Evolutionary conservation across 2,888 invertebrate species (phyloP), one percentile per base, ranked within the genome.

Genomic region (Mythimna impura): DNA sequence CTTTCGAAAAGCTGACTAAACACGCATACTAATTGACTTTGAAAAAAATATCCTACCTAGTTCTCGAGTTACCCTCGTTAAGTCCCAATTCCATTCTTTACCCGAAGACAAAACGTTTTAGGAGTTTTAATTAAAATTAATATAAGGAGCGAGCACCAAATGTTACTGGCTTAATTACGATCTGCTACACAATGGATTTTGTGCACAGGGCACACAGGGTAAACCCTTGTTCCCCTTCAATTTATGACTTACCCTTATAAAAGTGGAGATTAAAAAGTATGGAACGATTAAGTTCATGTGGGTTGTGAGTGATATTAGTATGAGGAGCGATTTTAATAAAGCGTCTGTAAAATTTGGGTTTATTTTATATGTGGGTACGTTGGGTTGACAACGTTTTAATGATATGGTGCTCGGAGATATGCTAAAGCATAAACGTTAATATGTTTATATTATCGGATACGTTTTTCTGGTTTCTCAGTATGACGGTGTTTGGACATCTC

Each of bases 151-250:
- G 86, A 74, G 79, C 66, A 74, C 83, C 83, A 81, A 86, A 86
- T 85, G 82, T 85, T 86, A 80, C 84, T 82, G 86, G 80, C 82
- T 81, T 86, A 87, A 84, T 87, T 85, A 81, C 81, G 83, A 87
- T 84, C 81, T 82, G 87, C 71, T 76, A 77, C 73, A 80, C 78
- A 80, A 79, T 76, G 84, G 76, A 73, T 83, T 76, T 71, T 70
- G 80, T 79, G 80, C 76, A 76, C 76, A 71, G 81, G 55, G 79
- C 78, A 79, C 76, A 77, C 76, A 76, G 81, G 20, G 71, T 66
- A 86, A 87, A 87, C 89, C 89, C 86, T 85, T 88, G 85, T 87
- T 87, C 82, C 86, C 72, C 79, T 84, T 71, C 73, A 85, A 88
- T 90, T 90, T 87, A 86, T 87, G 68, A 73, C 82, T 69, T 75